Evolutionary conservation across 2,888 invertebrate species (phyloP).

Genomic region (Agrotis exclamationis): DNA sequence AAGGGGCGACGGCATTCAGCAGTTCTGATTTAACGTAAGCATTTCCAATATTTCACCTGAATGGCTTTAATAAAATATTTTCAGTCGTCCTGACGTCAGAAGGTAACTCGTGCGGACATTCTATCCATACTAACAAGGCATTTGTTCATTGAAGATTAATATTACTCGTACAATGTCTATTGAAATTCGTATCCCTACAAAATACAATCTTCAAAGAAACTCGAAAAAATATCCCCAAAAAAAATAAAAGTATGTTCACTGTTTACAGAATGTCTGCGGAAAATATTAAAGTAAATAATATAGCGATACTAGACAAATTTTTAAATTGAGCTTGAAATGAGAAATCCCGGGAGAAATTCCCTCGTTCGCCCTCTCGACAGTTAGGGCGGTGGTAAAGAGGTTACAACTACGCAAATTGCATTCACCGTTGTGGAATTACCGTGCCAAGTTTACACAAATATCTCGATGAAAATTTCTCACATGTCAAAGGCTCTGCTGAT

Average conservation of each 20-base stretch:
- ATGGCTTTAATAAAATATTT: conserved; percentile 56
- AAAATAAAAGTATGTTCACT: conserved; percentile 42
- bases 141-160: conserved; percentile 37
- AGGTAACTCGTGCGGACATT: conserved; percentile 38
- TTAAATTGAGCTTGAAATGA: conserved; percentile 88
- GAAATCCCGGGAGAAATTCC: conserved; percentile 81
- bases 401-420: conserved; percentile 86
- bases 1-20: conserved; percentile 56
- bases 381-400: conserved; percentile 79
- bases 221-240: conserved; percentile 12
- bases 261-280: conserved; percentile 50
- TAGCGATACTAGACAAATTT: conserved; percentile 76
- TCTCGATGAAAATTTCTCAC: conserved; percentile 64
- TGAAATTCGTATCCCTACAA: conserved; percentile 5
- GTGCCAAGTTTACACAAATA: conserved; percentile 73
- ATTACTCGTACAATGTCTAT: conserved; percentile 4
- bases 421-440: conserved; percentile 75
- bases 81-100: conserved; percentile 17
- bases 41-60: conserved; percentile 54
- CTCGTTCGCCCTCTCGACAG: conserved; percentile 64
- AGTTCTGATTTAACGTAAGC: conserved; percentile 56
- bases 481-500: conserved; percentile 63
- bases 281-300: conserved; percentile 67
- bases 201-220: neutral
- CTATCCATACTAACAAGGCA: conserved; percentile 21